Evolutionary conservation across 2,113 vertebrate genomes (phyloP).

Genomic region (human): GRCh38 chr13:81848501-81849000

Average conservation of each 20-base stretch:
- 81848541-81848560: background rate
- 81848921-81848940: background rate
- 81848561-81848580: background rate
- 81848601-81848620: background rate
- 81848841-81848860: too few relatives aligned
- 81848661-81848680: background rate
- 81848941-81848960: background rate
- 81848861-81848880: too few relatives aligned
- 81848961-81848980: background rate
- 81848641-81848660: background rate
- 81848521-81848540: background rate
- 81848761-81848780: too few relatives aligned
- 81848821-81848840: too few relatives aligned
- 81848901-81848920: background rate
- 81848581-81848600: background rate
- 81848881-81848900: background rate
- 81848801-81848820: too few relatives aligned
- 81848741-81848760: too few relatives aligned
- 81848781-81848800: too few relatives aligned
- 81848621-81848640: background rate
- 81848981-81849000: background rate
- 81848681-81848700: background rate
- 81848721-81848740: too few relatives aligned
- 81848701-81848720: background rate
- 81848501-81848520: background rate